A percentile compares a stretch with the other conserved stretches of the same genome.
These are phyloP conservation scores for Nannospalax galili DNA, from an alignment of 2,113 vertebrate genomes.

Conservation along the genomic window DNA sequence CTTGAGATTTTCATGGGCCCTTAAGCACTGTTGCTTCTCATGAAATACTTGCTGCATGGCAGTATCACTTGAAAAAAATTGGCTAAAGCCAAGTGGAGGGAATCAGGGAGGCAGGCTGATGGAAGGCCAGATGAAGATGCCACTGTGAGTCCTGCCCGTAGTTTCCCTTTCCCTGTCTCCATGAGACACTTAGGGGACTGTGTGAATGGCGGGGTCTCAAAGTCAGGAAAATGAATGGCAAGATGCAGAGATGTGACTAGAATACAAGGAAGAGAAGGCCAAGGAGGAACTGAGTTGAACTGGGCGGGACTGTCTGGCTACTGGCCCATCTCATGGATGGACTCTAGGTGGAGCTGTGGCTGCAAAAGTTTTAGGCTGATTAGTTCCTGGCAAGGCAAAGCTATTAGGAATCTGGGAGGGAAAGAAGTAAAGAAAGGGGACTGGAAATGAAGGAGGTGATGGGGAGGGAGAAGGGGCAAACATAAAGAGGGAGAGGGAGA, in stretches of 20 bases:
- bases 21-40: neutral
- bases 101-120: neutral
- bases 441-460: neutral
- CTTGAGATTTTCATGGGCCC: neutral
- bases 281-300: neutral
- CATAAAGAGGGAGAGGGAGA: neutral
- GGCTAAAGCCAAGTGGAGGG: neutral
- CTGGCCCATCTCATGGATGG: constrained; percentile 17
- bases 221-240: neutral
- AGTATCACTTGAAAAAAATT: neutral
- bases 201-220: neutral
- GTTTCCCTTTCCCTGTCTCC: neutral
- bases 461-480: neutral
- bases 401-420: neutral
- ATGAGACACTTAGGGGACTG: neutral
- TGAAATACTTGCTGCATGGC: neutral
- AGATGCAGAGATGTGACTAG: neutral
- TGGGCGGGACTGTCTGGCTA: neutral
- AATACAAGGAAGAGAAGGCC: neutral
- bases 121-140: neutral
- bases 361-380: constrained; percentile 66
- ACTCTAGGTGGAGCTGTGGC: constrained; percentile 78
- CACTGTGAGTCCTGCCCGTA: neutral
- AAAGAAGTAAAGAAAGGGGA: neutral
- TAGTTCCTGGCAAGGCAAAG: constrained; percentile 24